A percentile compares a stretch with the other conserved stretches of the same genome.
Evolutionary conservation across 2,113 vertebrate species (phyloP).

Genomic region (Euleptes europaea): DNA sequence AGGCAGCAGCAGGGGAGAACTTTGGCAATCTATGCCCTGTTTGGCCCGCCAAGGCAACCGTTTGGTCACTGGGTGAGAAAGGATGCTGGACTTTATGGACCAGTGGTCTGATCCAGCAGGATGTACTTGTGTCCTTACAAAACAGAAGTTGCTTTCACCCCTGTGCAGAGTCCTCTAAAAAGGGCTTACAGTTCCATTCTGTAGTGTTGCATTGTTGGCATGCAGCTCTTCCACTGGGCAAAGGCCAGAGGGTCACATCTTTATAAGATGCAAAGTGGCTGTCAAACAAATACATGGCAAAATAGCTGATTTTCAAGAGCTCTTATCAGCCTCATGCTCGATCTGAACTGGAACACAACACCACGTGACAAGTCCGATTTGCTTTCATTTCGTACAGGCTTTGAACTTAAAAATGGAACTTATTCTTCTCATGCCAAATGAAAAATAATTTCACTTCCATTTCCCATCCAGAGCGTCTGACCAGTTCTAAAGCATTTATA

Average conservation of each 20-base stretch:
- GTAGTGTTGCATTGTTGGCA: slow-evolving; percentile 10
- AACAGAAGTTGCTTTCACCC: too few relatives aligned
- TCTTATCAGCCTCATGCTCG: slow-evolving; percentile 72
- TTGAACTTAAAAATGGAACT: slow-evolving; percentile 78
- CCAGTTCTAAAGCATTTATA: slow-evolving; percentile 78
- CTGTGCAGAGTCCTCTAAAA: neutral
- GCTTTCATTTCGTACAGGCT: slow-evolving; percentile 73
- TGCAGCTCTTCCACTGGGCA: slow-evolving; percentile 50
- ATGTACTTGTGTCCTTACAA: too few relatives aligned
- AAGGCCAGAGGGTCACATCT: slow-evolving; percentile 32
- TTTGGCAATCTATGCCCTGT: too few relatives aligned
- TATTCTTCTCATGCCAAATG: slow-evolving; percentile 78
- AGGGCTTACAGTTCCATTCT: neutral
- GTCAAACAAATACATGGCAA: slow-evolving; percentile 70
- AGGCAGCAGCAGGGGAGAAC: too few relatives aligned
- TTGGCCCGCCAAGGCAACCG: too few relatives aligned
- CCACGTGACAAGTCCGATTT: slow-evolving; percentile 72
- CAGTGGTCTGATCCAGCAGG: too few relatives aligned
- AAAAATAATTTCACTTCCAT: slow-evolving; percentile 78
- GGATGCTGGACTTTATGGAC: too few relatives aligned
- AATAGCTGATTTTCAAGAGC: slow-evolving; percentile 68
- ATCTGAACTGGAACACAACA: slow-evolving; percentile 71
- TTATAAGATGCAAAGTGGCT: slow-evolving; percentile 63
- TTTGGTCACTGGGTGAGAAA: too few relatives aligned
- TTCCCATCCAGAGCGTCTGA: slow-evolving; percentile 74